These are phyloP conservation scores for Myripristis murdjan DNA, from an alignment of 2,797 vertebrate genomes.

Conservation along the genomic window DNA sequence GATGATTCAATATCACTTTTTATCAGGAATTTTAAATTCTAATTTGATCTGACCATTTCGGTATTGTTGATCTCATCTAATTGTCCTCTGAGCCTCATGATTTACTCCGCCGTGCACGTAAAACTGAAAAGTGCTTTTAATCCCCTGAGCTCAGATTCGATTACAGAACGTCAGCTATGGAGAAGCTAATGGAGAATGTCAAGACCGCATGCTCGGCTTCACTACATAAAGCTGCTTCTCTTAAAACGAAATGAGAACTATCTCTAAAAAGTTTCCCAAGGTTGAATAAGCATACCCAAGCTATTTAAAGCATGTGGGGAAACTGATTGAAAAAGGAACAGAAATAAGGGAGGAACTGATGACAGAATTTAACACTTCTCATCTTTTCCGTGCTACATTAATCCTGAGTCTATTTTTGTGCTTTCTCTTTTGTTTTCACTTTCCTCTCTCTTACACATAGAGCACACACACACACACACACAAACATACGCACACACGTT, in stretches of 20 bases:
- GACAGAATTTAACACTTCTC: slow-evolving; percentile 8
- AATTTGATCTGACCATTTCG: too few relatives aligned
- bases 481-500: slow-evolving; percentile 12
- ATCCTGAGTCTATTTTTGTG: not conserved
- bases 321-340: not conserved
- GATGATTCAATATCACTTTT: too few relatives aligned
- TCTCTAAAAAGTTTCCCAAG: slow-evolving; percentile 9
- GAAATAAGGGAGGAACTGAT: not conserved
- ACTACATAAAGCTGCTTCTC: slow-evolving; percentile 5
- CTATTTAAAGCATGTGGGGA: not conserved
- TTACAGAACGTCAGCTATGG: slow-evolving; percentile 2
- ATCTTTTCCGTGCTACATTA: not conserved
- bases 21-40: too few relatives aligned
- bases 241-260: slow-evolving; percentile 19
- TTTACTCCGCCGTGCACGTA: slow-evolving; percentile 5
- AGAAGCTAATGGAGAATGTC: slow-evolving; percentile 11
- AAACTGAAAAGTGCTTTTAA: slow-evolving; percentile 17
- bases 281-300: not conserved
- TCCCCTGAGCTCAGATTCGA: not conserved
- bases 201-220: not conserved
- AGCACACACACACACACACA: not conserved
- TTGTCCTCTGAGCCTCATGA: slow-evolving; percentile 9
- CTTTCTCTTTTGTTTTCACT: not conserved
- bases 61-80: not conserved
- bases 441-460: not conserved